These are phyloP conservation scores for Oceanodroma leucorhoa DNA, from an alignment of 2,797 vertebrate genomes.

Conservation along the genomic window DNA sequence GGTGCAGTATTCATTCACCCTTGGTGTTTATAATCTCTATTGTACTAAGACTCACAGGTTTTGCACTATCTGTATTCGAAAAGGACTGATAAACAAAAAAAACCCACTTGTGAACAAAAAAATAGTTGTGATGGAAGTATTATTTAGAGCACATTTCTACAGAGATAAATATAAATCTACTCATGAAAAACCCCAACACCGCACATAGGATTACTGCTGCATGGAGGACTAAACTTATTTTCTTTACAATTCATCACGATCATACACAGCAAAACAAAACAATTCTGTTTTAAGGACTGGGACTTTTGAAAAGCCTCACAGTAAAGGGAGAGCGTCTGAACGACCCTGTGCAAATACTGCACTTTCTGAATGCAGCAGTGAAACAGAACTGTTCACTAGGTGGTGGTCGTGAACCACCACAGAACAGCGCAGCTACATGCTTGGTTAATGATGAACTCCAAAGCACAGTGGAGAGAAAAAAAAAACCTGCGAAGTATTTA, in stretches of 20 bases:
- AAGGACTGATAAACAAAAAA: neutral
- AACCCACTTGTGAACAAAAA: neutral
- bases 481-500: rapidly evolving
- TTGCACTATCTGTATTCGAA: neutral
- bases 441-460: rapidly evolving
- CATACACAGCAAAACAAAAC: neutral
- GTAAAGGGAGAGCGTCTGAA: neutral
- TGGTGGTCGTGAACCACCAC: neutral
- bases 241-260: neutral
- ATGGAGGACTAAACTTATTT: neutral
- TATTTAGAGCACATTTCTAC: neutral
- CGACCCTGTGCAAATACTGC: rapidly evolving
- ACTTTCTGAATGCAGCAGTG: neutral
- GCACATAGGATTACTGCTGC: neutral
- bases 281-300: neutral
- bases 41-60: neutral
- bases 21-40: neutral
- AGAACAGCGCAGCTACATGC: neutral
- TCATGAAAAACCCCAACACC: neutral
- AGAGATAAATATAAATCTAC: neutral
- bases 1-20: neutral
- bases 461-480: rapidly evolving
- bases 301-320: neutral
- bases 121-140: neutral
- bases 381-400: neutral